phyloP scores from a whole-genome alignment of 1,140 invertebrate genomes.

The Myzus persicae region DNA sequence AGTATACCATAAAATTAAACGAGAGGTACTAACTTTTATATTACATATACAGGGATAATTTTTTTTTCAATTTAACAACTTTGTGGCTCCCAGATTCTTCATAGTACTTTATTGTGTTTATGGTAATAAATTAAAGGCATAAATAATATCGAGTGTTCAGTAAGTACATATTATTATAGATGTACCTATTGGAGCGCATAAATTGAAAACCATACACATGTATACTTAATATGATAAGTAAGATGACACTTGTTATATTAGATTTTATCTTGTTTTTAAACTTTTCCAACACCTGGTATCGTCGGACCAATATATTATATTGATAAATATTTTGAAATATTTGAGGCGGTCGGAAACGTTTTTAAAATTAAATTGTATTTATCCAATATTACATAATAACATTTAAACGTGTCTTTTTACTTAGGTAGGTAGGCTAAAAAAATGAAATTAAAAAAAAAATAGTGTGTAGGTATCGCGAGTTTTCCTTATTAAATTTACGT shows the following conservation, averaged over 20 bases:
- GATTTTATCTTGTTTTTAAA: not conserved
- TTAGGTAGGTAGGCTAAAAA: not conserved
- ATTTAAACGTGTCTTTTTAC: not conserved
- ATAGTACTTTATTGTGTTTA: not conserved
- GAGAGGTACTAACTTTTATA: not conserved
- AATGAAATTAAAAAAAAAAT: not conserved
- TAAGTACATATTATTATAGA: not conserved
- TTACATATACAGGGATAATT: not conserved
- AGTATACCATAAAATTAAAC: not conserved
- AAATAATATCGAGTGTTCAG: not conserved
- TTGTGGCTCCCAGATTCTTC: not conserved
- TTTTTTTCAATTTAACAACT: not conserved
- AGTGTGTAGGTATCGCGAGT: not conserved
- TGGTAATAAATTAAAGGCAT: not conserved
- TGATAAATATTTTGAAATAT: not conserved
- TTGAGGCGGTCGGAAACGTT: not conserved
- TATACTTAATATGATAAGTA: not conserved
- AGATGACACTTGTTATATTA: not conserved
- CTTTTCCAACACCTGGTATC: not conserved
- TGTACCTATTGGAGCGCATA: not conserved
- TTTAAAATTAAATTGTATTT: not conserved
- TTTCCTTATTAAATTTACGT: not conserved
- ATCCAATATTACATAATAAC: not conserved
- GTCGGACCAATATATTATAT: not conserved
- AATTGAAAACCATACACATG: not conserved